Base-by-base conservation (phyloP, 1,140 invertebrate genomes). In the Drosophila leontia region DNA sequence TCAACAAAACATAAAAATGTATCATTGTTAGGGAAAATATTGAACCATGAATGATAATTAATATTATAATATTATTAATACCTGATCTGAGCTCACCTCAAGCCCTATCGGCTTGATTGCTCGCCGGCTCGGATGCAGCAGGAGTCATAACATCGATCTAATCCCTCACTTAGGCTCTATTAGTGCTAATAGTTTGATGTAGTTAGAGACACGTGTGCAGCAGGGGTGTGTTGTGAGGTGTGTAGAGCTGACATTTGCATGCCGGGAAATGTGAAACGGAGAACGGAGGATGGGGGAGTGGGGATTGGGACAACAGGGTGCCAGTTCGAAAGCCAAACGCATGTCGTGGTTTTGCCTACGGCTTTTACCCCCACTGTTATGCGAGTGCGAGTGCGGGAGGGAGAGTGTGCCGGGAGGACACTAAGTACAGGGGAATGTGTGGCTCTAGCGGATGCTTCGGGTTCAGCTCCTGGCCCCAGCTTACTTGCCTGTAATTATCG, bases 111-210 rank as follows among this genome's bases (percentile, higher is more conserved):
- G 37, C 17, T 29, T 56, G 71, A 70, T 65, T 75, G 72, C 60
- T 47, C 35, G 55, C 53, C 17, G 19, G 47, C 37, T 42, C 37
- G 47, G 62, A 37, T 75, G 62, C 59, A 45, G 60, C 47, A 74
- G 56, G 65, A 78, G 78, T 63, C 82, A 81, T 78, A 75, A 71
- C 83, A 85, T 81, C 69, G 80, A 85, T 67, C 69, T 85, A 85
- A 85, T 85, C 69, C 56, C 42, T 75, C 82, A 85, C 82, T 85
- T 85, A 71, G 74, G 68, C 60, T 48, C 75, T 78, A 85, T 85
- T 81, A 81, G 72, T 69, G 78, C 64, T 85, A 81, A 85, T 85
- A 85, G 71, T 64, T 63, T 85, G 74, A 80, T 85, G 82, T 64
- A 81, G 68, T 78, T 68, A 81, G 64, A 48, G 57, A 78, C 72